Base-by-base conservation (phyloP, 2,888 invertebrate genomes). In the Tuta absoluta region DNA sequence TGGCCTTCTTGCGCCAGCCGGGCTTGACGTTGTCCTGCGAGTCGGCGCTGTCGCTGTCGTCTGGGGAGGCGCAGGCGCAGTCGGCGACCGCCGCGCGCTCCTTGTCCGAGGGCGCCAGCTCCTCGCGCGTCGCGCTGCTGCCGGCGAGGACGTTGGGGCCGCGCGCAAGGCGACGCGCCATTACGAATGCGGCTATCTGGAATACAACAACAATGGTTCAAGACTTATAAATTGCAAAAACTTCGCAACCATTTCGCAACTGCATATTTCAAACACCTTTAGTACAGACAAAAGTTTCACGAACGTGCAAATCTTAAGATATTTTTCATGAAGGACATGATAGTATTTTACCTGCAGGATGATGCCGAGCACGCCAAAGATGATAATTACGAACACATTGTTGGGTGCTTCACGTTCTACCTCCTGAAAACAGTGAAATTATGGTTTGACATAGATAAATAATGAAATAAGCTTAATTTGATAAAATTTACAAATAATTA, bases 351-450 rank as follows among this genome's bases (percentile, higher is more conserved):
- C 88, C 87, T 91, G 91, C 66, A 91, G 76, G 67, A 82, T 73
- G 68, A 84, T 75, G 59, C 87, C 89, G 63, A 89, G 60, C 41
- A 76, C 65, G 1, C 82, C 87, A 75, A 91, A 89, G 62, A 87
- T 76, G 65, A 84, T 67, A 73, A 91, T 85, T 24, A 90, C 86
- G 76, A 82, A 82, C 57, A 75, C 90, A 76, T 91, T 91, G 78
- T 91, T 91, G 17, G 91, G 91, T 65, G 91, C 91, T 77, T 87
- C 85, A 17, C 85, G 86, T 75, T 91, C 91, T 75, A 90, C 86
- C 77, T 91, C 91, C 90, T 90, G 85, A 53, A 74, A 75, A 59
- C 45, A n/a, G 1, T 1, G n/a, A 19, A 37, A 8, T 33, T 7
- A 3, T 8, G 24, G 21, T 8, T 51, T 23, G 11, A 51, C 14